Evolutionary conservation across 2,888 invertebrate genomes (phyloP), one percentile per base, ranked within the genome.

Genomic region (Enchytraeus crypticus): DNA sequence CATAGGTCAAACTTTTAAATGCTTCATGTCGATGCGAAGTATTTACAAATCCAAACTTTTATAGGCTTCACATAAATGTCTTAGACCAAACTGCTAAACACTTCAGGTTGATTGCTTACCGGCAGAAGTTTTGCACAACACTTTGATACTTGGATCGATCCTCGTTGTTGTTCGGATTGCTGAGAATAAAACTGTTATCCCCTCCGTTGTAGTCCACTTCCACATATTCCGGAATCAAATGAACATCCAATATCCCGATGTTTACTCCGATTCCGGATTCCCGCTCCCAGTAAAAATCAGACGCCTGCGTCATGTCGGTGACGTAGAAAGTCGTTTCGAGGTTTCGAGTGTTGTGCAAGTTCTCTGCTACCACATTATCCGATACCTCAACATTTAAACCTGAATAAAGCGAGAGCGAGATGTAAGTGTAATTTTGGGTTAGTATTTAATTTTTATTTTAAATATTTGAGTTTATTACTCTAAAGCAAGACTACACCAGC

Each of bases 341-440:
- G 49, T 71, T 70, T 47, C 67, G 66, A 51, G 57, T 63, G 54
- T 68, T 67, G 51, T 70, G 67, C 33, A 77, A 66, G 27, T 73
- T 68, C 56, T 77, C 77, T 62, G 73, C 59, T 66, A 76, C 75
- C 26, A 77, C 72, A 60, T 77, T 76, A 45, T 64, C 53, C 4
- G 76, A 76, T 3, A 60, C 43, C 51, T 58, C 61, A 2, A 65
- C 62, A 32, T 61, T 62, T 14, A 65, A 32, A 32, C 61, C 67
- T 67, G n/a, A n/a, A n/a, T n/a, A n/a, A n/a, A n/a, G n/a, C n/a
- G n/a, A n/a, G n/a, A n/a, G n/a, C n/a, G n/a, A n/a, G n/a, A n/a
- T n/a, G n/a, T n/a, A n/a, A n/a, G n/a, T n/a, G n/a, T n/a, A n/a
- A n/a, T n/a, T n/a, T n/a, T n/a, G n/a, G n/a, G n/a, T n/a, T n/a